Evolutionary conservation across 2,113 vertebrate genomes (phyloP).

Genomic region (Octodon degus): DNA sequence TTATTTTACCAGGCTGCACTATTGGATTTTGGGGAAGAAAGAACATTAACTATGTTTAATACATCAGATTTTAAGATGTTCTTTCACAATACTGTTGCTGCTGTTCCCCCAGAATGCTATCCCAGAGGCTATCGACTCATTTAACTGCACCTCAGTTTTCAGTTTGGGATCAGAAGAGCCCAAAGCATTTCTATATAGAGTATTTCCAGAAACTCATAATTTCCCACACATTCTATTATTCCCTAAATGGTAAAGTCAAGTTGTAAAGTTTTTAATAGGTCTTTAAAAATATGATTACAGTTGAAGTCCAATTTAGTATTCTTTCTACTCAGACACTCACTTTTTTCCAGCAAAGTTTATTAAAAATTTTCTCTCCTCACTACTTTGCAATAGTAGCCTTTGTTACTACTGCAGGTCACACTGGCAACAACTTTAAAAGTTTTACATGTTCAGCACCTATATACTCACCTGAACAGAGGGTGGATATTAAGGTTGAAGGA

Average conservation of each 20-base stretch:
- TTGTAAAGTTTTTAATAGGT: not conserved
- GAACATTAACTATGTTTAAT: not conserved
- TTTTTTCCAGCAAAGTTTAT: not conserved
- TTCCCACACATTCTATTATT: not conserved
- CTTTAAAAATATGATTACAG: not conserved
- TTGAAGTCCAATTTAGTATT: not conserved
- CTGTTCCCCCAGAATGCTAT: not conserved
- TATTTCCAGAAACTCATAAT: not conserved
- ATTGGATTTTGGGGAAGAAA: not conserved
- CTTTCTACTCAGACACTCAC: not conserved
- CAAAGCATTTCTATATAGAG: not conserved
- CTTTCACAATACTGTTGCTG: not conserved
- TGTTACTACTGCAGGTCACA: not conserved
- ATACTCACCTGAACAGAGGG: not conserved
- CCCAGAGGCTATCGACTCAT: not conserved
- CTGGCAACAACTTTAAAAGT: conserved; percentile 15
- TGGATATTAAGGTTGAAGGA: not conserved
- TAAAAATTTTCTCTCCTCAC: not conserved
- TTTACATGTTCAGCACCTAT: not conserved
- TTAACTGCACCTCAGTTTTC: not conserved
- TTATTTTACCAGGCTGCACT: not conserved
- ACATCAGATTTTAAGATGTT: not conserved
- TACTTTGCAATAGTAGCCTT: not conserved
- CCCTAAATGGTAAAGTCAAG: not conserved
- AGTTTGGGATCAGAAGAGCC: not conserved